phyloP scores from a whole-genome alignment of 2,113 vertebrate species.

The Dromiciops gliroides region DNA sequence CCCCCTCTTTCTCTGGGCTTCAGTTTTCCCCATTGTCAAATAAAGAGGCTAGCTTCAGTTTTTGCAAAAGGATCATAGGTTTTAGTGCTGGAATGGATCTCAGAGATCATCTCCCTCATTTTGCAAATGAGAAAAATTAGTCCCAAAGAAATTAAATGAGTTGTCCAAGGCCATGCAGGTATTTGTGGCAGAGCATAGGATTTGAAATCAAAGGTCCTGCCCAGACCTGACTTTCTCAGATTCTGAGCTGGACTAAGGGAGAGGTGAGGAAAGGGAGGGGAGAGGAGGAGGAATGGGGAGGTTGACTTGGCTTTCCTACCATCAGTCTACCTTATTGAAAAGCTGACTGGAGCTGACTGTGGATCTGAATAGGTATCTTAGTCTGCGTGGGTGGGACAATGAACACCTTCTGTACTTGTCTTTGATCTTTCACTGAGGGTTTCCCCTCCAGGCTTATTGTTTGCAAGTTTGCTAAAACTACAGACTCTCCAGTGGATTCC shows the following conservation, averaged over 20 bases:
- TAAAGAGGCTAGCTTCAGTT: neutral
- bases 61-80: neutral
- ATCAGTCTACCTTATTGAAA: neutral
- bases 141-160: neutral
- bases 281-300: neutral
- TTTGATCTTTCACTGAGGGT: constrained; percentile 76
- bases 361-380: neutral
- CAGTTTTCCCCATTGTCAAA: neutral
- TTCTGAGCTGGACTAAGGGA: neutral
- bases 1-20: neutral
- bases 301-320: neutral
- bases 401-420: constrained; percentile 55
- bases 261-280: neutral
- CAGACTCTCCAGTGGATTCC: constrained; percentile 75
- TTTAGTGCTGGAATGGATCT: neutral
- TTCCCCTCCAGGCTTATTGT: constrained; percentile 77
- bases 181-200: neutral
- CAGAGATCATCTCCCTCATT: neutral
- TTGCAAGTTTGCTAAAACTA: constrained; percentile 74
- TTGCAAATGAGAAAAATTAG: neutral
- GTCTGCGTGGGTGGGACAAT: constrained; percentile 29
- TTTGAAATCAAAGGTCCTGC: neutral
- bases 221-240: neutral
- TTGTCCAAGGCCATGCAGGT: neutral
- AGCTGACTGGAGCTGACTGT: neutral